Percentiles rank a stretch among this genome's conserved stretches.
phyloP scores from a whole-genome alignment of 2,113 vertebrate species.

The Mustelus asterias region DNA sequence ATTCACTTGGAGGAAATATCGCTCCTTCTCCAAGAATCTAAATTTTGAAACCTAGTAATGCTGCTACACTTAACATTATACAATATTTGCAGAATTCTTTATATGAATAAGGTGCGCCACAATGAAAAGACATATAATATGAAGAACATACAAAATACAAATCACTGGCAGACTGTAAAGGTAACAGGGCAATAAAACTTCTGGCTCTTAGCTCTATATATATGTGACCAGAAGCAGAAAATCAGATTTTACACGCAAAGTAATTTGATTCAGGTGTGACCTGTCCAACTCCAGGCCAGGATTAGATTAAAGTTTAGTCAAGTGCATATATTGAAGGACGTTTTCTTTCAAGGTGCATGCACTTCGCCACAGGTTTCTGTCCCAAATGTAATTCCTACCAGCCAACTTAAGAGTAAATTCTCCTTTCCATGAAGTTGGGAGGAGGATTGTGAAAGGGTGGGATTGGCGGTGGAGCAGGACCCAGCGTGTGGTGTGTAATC shows the following conservation, averaged over 20 bases:
- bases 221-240: background rate
- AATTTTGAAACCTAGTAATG: background rate
- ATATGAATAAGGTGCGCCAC: too few species aligned
- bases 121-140: background rate
- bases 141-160: background rate
- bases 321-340: too few species aligned
- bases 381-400: background rate
- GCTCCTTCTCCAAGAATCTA: background rate
- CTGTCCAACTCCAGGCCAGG: background rate
- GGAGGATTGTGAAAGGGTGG: too few species aligned
- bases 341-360: background rate
- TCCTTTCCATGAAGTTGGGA: too few species aligned
- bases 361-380: background rate
- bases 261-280: background rate
- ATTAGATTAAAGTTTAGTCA: background rate
- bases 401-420: background rate
- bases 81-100: background rate
- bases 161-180: background rate
- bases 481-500: too few species aligned
- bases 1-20: background rate
- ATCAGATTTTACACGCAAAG: background rate
- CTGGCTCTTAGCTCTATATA: background rate
- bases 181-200: background rate
- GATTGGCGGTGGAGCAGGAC: too few species aligned
- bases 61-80: background rate